Evolutionary conservation across 2,113 vertebrate species (phyloP).

Genomic region (Centropus unirufus): DNA sequence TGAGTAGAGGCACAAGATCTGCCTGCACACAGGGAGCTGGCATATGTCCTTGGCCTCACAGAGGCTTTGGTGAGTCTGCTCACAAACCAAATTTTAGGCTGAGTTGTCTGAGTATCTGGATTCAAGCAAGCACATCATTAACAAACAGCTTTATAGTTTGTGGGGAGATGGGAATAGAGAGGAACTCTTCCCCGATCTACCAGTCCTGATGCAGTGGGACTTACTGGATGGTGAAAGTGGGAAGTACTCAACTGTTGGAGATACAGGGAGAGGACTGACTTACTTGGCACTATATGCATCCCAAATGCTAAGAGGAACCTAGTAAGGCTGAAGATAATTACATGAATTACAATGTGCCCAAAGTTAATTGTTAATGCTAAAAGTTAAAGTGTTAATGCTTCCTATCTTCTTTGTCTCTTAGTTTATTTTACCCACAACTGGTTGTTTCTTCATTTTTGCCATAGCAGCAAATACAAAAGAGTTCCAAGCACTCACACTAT

Average conservation of each 20-base stretch:
- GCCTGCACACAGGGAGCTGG: background rate
- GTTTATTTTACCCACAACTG: background rate
- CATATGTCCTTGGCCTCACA: background rate
- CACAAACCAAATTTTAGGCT: background rate
- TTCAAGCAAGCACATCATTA: background rate
- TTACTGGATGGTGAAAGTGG: background rate
- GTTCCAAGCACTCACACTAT: background rate
- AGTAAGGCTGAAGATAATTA: background rate
- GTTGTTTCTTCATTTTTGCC: background rate
- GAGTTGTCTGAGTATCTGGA: background rate
- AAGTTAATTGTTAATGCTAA: background rate
- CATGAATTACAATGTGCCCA: background rate
- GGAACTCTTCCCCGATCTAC: background rate
- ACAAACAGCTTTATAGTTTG: background rate
- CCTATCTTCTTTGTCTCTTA: background rate
- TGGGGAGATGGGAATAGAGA: background rate
- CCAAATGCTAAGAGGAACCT: background rate
- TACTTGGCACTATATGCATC: background rate
- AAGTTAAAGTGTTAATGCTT: background rate
- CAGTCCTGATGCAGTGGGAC: background rate
- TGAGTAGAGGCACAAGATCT: background rate
- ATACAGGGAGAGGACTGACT: background rate
- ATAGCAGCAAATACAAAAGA: background rate
- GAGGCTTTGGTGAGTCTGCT: background rate
- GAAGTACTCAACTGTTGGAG: background rate